Base-by-base conservation (phyloP, 2,888 invertebrate species). In the Paralinhomoeus sp. region DNA sequence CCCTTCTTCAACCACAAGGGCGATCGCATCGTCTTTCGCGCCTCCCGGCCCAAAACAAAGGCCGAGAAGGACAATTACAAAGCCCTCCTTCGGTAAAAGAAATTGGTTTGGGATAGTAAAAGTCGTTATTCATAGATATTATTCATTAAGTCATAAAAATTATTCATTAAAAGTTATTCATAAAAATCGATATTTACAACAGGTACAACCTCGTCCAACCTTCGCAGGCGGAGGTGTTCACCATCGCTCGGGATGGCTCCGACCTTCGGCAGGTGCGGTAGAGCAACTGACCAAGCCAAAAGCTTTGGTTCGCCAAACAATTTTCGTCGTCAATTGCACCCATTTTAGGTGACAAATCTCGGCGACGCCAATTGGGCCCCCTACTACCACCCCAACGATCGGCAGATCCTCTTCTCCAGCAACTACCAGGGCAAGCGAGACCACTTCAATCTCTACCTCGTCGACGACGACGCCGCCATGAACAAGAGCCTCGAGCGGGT, bases 351-450 rank as follows among this genome's bases (percentile, higher is more conserved):
- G 39, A 58, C 58, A 0, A 27, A 53, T 21, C 43, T 58, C 3
- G 53, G 53, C 21, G 49, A 49, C 31, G 55, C 58, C 35, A 58
- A 51, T 44, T 58, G 58, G 58, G 57, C 58, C 2, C 58, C 58
- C 1, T 58, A 55, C 45, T 58, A 54, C 35, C 50, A 48, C 37
- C 56, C 56, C 44, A 53, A 54, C 43, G 54, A 52, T 41, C 39
- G 50, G 24, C 35, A 43, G 15, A 45, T 52, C 20, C 42, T 54
- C 27, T 52, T 53, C 45, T 47, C 47, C 13, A 41, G 48, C 13
- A 50, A 55, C 39, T 44, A 44, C 47, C 43, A 49, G 18, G 40
- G 40, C 7, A 40, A 49, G 13, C 53, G 51, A 17, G 58, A 56
- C 41, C 53, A 52, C 12, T 58, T 58, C 44, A 49, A 50, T 42